Conservation (phyloP, 37 sponge, comb jelly and placozoan genomes). For the Oopsacas minuta region DNA sequence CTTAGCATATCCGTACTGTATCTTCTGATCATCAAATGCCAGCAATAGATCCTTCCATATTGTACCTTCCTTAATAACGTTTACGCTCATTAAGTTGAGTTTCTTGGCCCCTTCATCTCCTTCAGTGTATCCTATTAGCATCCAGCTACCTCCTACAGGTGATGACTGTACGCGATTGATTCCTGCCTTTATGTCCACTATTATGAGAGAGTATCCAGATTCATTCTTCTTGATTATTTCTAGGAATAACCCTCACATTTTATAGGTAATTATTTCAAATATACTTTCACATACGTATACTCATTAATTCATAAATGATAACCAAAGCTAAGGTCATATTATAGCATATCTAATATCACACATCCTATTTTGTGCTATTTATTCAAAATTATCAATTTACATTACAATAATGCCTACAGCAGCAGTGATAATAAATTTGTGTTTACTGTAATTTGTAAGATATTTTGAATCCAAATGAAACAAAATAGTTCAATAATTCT, state of each 20-base stretch:
- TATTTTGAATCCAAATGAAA: too few species aligned
- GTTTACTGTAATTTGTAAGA: too few species aligned
- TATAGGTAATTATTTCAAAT: too few species aligned
- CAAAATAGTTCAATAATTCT: too few species aligned
- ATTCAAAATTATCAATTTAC: too few species aligned
- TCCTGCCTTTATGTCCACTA: neutral
- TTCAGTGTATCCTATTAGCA: neutral
- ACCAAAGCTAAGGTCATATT: too few species aligned
- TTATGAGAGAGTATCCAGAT: neutral
- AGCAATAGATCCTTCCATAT: neutral
- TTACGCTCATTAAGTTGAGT: neutral
- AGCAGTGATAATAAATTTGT: too few species aligned
- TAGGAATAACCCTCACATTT: neutral
- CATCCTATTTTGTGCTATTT: too few species aligned
- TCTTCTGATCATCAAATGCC: neutral
- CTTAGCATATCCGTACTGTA: neutral
- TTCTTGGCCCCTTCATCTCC: conserved; percentile 9
- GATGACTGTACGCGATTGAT: neutral
- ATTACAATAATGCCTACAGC: too few species aligned
- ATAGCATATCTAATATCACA: too few species aligned
- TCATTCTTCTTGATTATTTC: neutral
- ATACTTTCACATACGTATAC: too few species aligned
- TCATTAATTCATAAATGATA: too few species aligned
- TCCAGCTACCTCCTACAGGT: neutral
- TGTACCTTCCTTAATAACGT: neutral